phyloP scores from a whole-genome alignment of 2,888 invertebrate species.

The Dolichomitus sp. region DNA sequence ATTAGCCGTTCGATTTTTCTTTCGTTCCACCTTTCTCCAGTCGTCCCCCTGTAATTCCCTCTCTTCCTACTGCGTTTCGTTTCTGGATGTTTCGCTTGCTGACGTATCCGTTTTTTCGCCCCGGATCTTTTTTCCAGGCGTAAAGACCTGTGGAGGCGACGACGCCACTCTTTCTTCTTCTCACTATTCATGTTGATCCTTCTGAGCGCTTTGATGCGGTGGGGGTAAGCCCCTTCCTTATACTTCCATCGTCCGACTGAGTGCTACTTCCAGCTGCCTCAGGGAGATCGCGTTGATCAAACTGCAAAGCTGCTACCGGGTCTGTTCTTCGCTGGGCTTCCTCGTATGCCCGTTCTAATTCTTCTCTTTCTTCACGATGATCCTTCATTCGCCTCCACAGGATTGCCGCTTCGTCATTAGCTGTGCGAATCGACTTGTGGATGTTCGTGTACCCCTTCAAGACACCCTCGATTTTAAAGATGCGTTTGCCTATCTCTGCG shows the following conservation, averaged over 20 bases:
- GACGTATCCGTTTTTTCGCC: not conserved
- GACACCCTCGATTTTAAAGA: not conserved
- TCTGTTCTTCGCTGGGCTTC: not conserved
- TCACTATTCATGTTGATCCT: not conserved
- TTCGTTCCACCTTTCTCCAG: too few relatives aligned
- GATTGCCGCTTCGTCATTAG: slow-evolving; percentile 13
- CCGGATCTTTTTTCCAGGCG: slow-evolving; percentile 5
- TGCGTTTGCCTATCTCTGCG: slow-evolving; percentile 18
- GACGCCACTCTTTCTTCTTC: slow-evolving; percentile 6
- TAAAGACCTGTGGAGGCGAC: not conserved
- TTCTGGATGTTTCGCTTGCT: too few relatives aligned
- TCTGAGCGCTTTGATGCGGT: too few relatives aligned
- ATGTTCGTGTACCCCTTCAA: slow-evolving; percentile 6
- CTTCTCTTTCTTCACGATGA: slow-evolving; percentile 12
- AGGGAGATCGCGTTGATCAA: too few relatives aligned
- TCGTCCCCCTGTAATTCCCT: too few relatives aligned
- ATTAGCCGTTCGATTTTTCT: too few relatives aligned
- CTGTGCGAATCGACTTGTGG: slow-evolving; percentile 17
- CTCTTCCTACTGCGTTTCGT: too few relatives aligned
- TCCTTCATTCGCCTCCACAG: slow-evolving; percentile 20
- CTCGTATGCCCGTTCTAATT: not conserved
- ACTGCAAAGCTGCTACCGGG: not conserved
- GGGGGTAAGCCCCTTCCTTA: not conserved
- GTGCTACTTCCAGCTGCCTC: too few relatives aligned
- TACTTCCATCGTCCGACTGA: too few relatives aligned